These are phyloP conservation scores for Harpalus rubripes DNA, from an alignment of 2,888 invertebrate genomes.

Conservation along the genomic window DNA sequence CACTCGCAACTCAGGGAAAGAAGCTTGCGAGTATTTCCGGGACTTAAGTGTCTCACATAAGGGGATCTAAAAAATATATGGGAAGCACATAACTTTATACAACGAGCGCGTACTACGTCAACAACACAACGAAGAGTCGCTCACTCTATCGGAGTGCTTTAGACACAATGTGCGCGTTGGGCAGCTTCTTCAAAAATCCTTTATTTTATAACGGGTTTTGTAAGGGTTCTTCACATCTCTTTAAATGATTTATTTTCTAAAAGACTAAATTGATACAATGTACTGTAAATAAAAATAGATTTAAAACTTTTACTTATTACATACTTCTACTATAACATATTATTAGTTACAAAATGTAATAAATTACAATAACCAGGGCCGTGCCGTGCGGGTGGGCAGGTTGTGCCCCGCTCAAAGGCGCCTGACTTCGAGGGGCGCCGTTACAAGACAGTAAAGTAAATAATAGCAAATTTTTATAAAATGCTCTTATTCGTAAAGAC, in stretches of 20 bases:
- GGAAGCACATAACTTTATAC: slow-evolving; percentile 25
- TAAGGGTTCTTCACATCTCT: not conserved
- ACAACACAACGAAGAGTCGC: slow-evolving; percentile 16
- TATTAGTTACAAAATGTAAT: no score
- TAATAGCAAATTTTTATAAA: no score
- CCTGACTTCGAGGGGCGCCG: no score
- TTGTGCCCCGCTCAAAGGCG: no score
- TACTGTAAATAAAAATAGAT: no score
- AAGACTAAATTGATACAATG: not conserved
- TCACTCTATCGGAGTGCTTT: slow-evolving; percentile 16
- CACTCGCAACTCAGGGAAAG: slow-evolving; percentile 17
- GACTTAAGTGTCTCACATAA: slow-evolving; percentile 36
- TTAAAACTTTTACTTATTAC: no score
- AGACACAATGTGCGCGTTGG: not conserved
- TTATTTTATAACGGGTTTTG: slow-evolving; percentile 32
- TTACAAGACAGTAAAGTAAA: no score
- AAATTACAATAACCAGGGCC: no score
- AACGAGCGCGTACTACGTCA: slow-evolving; percentile 36
- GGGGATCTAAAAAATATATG: slow-evolving; percentile 30
- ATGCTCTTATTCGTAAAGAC: no score
- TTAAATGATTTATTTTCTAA: not conserved
- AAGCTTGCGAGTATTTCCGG: slow-evolving; percentile 29
- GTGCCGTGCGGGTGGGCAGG: no score
- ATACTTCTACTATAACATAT: no score
- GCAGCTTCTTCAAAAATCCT: slow-evolving; percentile 17